A percentile compares a stretch with the other conserved stretches of the same genome.
Conservation (phyloP, 2,113 vertebrate species). For the Elgaria multicarinata region DNA sequence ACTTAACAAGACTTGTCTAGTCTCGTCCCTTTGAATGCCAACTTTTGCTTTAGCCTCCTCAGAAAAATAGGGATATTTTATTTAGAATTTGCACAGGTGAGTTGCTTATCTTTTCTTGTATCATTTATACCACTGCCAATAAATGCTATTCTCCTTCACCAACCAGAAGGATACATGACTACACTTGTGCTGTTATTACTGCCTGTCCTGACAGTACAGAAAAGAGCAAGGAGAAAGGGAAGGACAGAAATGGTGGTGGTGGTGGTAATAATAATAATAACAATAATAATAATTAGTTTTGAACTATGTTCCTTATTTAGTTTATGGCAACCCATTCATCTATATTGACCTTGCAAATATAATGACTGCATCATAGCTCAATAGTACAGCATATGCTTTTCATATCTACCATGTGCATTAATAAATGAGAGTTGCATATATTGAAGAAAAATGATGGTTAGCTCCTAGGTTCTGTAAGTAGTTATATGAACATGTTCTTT, state of each 20-base stretch:
- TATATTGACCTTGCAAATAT: constrained; percentile 33
- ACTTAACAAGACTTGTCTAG: constrained; percentile 36
- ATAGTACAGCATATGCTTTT: background rate
- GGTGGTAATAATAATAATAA: too few relatives aligned
- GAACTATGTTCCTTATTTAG: constrained; percentile 50
- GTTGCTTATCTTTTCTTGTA: constrained; percentile 26
- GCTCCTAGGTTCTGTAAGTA: constrained; percentile 36
- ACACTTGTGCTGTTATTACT: background rate
- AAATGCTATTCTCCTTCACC: constrained; percentile 25
- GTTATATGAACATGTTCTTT: background rate
- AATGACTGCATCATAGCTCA: background rate
- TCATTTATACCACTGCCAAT: constrained; percentile 29
- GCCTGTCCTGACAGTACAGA: background rate
- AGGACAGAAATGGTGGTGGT: background rate
- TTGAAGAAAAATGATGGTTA: constrained; percentile 29
- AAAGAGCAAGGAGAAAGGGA: constrained; percentile 2
- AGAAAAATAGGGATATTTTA: constrained; percentile 36
- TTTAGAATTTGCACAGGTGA: constrained; percentile 50
- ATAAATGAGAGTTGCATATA: background rate
- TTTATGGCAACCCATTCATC: background rate
- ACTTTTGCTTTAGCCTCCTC: constrained; percentile 48
- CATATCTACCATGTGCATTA: background rate
- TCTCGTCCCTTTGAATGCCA: constrained; percentile 61
- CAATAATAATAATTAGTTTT: too few relatives aligned
- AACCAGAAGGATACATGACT: background rate